Evolutionary conservation across 2,797 vertebrate species (phyloP), one percentile per base, ranked within the genome.

Genomic region (Aphelocoma californica): DNA sequence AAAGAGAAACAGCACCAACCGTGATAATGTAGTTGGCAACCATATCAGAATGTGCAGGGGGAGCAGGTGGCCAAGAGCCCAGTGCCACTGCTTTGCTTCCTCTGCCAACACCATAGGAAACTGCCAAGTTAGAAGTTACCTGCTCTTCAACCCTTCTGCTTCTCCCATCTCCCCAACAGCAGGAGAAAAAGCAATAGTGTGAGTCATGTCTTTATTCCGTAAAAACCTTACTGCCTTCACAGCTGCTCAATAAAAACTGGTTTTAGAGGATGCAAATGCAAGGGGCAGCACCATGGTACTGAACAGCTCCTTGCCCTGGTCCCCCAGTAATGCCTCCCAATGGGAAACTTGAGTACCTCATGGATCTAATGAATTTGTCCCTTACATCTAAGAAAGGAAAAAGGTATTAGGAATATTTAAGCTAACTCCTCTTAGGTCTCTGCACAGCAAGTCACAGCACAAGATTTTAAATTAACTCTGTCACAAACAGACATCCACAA

Each of bases 21-120:
- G 4, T 1, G 40, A 13, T 9, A 80, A 82, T 82, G 45, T 2
- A 44, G 10, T 7, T 95, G 88, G 90, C 77, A 88, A 5, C 29
- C 10, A 0, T 21, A 31, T 7, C 66, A 51, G 26, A 86, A 53
- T 0, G 29, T n/a, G 62, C 62, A 64, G 86, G 2, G 36, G 67
- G 78, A 95, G 86, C 94, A 95, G 86, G 88, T 87, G 88, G 92
- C 93, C 66, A 34, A 50, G 38, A 77, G 71, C 71, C 70, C 81
- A 31, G 78, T 32, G 91, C 56, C 34, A 2, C 26, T 5, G 36
- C 71, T 81, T 2, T 3, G 3, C 44, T 69, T 38, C 54, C 72
- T 38, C 92, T 74, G 83, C 78, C 86, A 84, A 58, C 19, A 9
- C 10, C 7, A 14, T 5, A 24, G 6, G 10, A 45, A 70, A 81